Evolutionary conservation across 2,797 vertebrate genomes (phyloP).

Genomic region (Sciaenops ocellatus): DNA sequence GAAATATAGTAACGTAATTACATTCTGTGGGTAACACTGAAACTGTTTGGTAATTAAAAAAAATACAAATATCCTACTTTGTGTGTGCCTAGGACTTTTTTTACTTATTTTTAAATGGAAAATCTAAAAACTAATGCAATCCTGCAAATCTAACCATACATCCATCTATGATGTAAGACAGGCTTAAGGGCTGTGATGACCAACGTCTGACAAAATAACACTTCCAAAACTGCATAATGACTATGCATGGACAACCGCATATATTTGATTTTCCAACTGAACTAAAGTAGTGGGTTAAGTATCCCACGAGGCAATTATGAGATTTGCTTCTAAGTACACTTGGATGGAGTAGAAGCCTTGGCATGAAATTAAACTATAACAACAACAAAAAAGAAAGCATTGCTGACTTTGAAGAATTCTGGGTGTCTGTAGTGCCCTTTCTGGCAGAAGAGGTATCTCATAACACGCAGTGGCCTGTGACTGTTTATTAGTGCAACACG

Average conservation of each 20-base stretch:
- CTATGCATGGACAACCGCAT: not conserved
- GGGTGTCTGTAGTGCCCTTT: not conserved
- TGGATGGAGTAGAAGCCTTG: slow-evolving; percentile 22
- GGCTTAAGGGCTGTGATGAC: not conserved
- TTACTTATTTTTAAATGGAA: not conserved
- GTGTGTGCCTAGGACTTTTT: too few relatives aligned
- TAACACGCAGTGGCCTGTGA: slow-evolving; percentile 30
- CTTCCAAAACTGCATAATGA: not conserved
- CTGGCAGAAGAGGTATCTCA: slow-evolving; percentile 10
- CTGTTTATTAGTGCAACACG: slow-evolving; percentile 53
- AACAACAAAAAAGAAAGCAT: slow-evolving; percentile 19
- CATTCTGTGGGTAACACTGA: too few relatives aligned
- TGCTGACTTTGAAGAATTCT: slow-evolving; percentile 32
- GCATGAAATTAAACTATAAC: slow-evolving; percentile 34
- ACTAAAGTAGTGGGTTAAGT: slow-evolving; percentile 34
- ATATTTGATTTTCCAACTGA: slow-evolving; percentile 53
- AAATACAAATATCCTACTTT: too few relatives aligned
- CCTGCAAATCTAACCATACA: not conserved
- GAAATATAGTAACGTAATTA: too few relatives aligned
- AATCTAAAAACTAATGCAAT: not conserved
- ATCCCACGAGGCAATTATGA: slow-evolving; percentile 38
- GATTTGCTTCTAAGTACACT: slow-evolving; percentile 41
- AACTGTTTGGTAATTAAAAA: too few relatives aligned
- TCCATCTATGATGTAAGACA: not conserved
- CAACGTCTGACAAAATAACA: not conserved